Conservation (phyloP, 2,113 vertebrate genomes). For the Stomatorhinus ivindoensis region DNA sequence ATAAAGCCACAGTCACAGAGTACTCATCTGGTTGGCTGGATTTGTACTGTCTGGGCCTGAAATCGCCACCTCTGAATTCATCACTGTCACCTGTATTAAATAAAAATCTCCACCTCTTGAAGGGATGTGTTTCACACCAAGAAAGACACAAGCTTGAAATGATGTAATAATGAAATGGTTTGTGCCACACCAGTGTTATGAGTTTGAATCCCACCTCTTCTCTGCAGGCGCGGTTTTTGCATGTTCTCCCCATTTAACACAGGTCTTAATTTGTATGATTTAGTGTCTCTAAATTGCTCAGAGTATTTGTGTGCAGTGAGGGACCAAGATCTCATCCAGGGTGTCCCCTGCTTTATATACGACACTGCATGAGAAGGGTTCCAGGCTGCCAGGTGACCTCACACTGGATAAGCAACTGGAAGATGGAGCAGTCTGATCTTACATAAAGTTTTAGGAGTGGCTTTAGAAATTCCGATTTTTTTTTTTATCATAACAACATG, state of each 20-base stretch:
- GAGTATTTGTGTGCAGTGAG: not conserved
- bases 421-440: not conserved
- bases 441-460: not conserved
- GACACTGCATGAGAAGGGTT: not conserved
- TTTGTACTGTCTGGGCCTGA: too few relatives aligned
- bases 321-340: not conserved
- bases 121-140: not conserved
- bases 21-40: too few relatives aligned
- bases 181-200: not conserved
- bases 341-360: not conserved
- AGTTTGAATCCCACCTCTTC: not conserved
- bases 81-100: too few relatives aligned
- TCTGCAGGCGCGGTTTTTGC: not conserved
- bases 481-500: not conserved
- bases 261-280: not conserved
- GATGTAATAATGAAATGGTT: not conserved
- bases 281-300: not conserved
- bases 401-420: not conserved
- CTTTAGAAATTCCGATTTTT: not conserved
- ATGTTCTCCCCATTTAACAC: not conserved
- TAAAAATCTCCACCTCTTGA: too few relatives aligned
- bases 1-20: too few relatives aligned
- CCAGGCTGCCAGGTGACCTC: not conserved
- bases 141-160: not conserved
- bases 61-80: too few relatives aligned